Percentiles rank a stretch among this genome's conserved stretches.
These are phyloP conservation scores for Lepetodrilus schrolli DNA, from an alignment of 2,888 invertebrate species.

Conservation along the genomic window DNA sequence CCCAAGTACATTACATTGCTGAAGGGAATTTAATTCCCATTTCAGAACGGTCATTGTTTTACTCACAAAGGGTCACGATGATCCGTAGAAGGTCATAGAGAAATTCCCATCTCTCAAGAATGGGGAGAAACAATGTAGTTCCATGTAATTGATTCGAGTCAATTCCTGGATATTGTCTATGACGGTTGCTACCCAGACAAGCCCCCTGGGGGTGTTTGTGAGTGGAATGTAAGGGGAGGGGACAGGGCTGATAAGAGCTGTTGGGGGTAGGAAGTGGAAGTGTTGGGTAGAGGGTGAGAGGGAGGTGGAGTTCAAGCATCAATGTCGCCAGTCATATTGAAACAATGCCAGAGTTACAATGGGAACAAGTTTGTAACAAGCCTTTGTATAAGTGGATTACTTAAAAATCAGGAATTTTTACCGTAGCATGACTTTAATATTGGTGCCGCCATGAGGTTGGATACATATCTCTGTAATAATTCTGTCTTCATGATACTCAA, in stretches of 20 bases:
- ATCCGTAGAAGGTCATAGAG: background rate
- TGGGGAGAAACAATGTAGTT: background rate
- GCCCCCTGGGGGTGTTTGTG: background rate
- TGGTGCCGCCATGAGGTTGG: too few species aligned
- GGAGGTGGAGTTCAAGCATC: too few species aligned
- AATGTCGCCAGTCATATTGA: too few species aligned
- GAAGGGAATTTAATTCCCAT: background rate
- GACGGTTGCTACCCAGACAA: background rate
- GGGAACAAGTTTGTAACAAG: background rate
- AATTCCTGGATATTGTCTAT: conserved; percentile 18
- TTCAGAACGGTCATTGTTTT: background rate
- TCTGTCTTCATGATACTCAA: too few species aligned
- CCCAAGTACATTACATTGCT: too few species aligned
- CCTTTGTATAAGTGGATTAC: background rate
- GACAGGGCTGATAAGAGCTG: background rate
- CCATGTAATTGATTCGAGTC: background rate
- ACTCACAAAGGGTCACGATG: background rate
- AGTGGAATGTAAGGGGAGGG: conserved; percentile 8
- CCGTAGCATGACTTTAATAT: too few species aligned
- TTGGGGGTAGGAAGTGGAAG: background rate
- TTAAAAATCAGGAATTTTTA: too few species aligned
- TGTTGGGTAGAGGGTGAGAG: too few species aligned
- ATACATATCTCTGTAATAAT: too few species aligned
- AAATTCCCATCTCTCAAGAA: background rate
- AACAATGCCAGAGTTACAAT: too few species aligned